These are phyloP conservation scores for Rapana venosa DNA, from an alignment of 2,888 invertebrate species.

Conservation along the genomic window DNA sequence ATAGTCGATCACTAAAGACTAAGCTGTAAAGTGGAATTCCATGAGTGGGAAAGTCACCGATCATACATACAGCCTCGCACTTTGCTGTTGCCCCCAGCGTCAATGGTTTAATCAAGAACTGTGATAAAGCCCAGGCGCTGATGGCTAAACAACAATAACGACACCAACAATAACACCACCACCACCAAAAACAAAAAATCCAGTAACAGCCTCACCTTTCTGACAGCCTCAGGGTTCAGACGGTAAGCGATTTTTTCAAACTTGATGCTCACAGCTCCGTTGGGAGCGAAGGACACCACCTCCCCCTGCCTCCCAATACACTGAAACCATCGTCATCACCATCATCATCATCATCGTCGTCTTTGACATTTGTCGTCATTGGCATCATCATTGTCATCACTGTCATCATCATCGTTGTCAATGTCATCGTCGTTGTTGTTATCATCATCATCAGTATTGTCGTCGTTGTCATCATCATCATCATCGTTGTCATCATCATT, in stretches of 20 bases:
- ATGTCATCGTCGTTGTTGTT: background rate
- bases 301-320: constrained; percentile 42
- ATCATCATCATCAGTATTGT: background rate
- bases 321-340: background rate
- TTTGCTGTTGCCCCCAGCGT: no score
- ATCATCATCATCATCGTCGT: background rate
- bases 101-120: no score
- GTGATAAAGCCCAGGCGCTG: no score
- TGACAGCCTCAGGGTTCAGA: constrained; percentile 31
- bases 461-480: background rate
- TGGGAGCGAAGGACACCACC: constrained; percentile 24
- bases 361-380: background rate
- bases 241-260: constrained; percentile 33
- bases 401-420: background rate
- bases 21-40: no score
- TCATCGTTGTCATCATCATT: background rate
- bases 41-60: no score
- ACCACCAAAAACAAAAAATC: no score
- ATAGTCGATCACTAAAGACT: no score
- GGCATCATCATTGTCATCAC: background rate
- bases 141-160: no score
- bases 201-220: constrained; percentile 8
- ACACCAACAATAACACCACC: no score
- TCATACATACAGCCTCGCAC: no score
- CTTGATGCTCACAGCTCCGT: constrained; percentile 37